Evolutionary conservation across 2,797 vertebrate species (phyloP), one percentile per base, ranked within the genome.

Genomic region (Nasua narica): DNA sequence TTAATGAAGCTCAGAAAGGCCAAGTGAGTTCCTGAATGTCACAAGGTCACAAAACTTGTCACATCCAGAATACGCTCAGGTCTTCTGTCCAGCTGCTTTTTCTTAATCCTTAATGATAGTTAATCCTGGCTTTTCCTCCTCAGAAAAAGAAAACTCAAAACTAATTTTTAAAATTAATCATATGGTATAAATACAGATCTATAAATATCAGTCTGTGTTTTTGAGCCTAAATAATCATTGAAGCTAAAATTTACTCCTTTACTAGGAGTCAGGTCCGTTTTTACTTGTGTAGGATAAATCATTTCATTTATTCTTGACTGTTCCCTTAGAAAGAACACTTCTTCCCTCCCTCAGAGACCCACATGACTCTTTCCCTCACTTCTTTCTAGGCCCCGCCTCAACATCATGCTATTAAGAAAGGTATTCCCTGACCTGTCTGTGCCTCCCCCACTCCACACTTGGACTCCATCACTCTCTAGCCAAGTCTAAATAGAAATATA

Each of bases 21-120:
- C 50, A 15, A 1, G 2, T 40, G 32, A 48, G 32, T 90, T 83
- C 58, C 23, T 15, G 21, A 15, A 12, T 35, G 29, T 65, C 58
- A 70, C 62, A 74, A 67, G 50, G 54, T 95, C 79, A 81, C 54
- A 83, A 69, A 46, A 37, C 65, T 69, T 54, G 9, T 77, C 37
- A 40, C 37, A 60, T 40, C 13, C 43, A 19, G 52, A 12, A 8
- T 23, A 6, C 37, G 6, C 52, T 60, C 56, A 58, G 74, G 19
- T 69, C 43, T 87, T 67, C 35, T 23, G 7, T 65, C 70, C 15
- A 35, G 69, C n/a, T 94, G 78, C 27, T 62, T 78, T 67, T 82
- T 67, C 65, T 8, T 91, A 32, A 95, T 94, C 46, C 74, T 70
- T 58, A n/a, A 10, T n/a, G 74, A 50, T 76, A 27, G 15, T 89